phyloP scores from a whole-genome alignment of 2,113 vertebrate genomes.

The Brevimyrus niger region DNA sequence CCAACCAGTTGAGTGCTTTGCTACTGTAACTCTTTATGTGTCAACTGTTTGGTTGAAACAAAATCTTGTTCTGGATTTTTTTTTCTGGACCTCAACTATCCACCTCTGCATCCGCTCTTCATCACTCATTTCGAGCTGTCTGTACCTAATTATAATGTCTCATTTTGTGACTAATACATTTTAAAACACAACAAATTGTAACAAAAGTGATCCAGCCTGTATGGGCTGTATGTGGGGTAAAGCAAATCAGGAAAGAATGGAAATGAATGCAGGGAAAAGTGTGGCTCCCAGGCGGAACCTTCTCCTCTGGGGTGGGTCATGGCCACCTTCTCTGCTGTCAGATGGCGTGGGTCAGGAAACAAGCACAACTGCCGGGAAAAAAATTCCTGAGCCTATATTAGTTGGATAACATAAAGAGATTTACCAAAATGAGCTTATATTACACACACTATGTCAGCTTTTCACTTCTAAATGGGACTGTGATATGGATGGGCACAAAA shows the following conservation, averaged over 20 bases:
- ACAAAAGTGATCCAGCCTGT: neutral
- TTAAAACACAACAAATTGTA: neutral
- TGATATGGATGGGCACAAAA: neutral
- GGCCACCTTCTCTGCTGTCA: neutral
- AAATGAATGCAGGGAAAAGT: neutral
- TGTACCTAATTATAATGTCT: neutral
- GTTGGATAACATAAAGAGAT: neutral
- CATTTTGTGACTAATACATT: neutral
- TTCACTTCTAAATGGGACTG: neutral
- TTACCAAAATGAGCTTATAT: neutral
- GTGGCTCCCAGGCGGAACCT: neutral
- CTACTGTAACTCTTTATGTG: too few species aligned
- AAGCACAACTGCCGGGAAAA: neutral
- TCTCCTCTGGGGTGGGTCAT: neutral
- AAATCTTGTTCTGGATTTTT: neutral
- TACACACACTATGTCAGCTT: neutral
- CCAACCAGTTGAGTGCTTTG: too few species aligned
- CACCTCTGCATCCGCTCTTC: neutral
- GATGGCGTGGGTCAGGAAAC: neutral
- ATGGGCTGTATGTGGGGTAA: neutral
- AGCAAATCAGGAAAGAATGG: neutral
- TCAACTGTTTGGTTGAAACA: neutral
- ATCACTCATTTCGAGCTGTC: neutral
- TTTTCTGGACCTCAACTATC: neutral
- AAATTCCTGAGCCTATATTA: neutral